Base-by-base conservation (phyloP, 2,797 vertebrate species). In the Onychomys torridus region DNA sequence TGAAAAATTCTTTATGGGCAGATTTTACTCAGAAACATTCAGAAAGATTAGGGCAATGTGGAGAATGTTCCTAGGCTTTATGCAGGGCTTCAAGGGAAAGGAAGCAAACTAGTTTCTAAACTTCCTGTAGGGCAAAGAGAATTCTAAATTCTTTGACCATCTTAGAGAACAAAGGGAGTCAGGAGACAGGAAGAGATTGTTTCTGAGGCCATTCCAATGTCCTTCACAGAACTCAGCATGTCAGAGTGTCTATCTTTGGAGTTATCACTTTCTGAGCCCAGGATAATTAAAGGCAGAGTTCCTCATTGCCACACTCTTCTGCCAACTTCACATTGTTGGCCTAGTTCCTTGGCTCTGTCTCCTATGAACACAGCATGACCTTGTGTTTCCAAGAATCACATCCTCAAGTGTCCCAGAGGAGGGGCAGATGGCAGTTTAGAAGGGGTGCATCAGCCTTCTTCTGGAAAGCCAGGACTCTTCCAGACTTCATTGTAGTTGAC, bases 321-420 rank as follows among this genome's bases (percentile, higher is more conserved):
- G 69, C 81, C 57, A 75, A 23, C 49, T 27, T 83, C 32, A 63
- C 3, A n/a, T 17, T 32, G 0, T 59, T 90, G 85, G 23, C 57
- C 65, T 67, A 37, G 4, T 12, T 86, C 34, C 55, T 96, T 89
- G 73, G 37, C 37, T 85, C 75, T 90, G 29, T 73, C 37, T 0
- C 0, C 59, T 65, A 37, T 75, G 87, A 81, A 91, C 63, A 55
- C 23, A 91, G 8, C 40, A 52, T n/a, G n/a, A 49, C 75, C 40
- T 85, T 84, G 4, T 37, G 43, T 61, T 93, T 86, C 32, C 32
- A 89, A 81, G 73, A 97, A 90, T 88, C 65, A 23, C n/a, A 59
- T 34, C 71, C 46, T 90, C 46, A 85, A 65, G 0, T 65, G 78
- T 88, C 27, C 40, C n/a, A 78, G 55, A 94, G 19, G 10, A 71